Percentiles rank a stretch among this genome's conserved stretches.
Conservation (phyloP, 1,140 invertebrate species). For the Periplaneta americana region DNA sequence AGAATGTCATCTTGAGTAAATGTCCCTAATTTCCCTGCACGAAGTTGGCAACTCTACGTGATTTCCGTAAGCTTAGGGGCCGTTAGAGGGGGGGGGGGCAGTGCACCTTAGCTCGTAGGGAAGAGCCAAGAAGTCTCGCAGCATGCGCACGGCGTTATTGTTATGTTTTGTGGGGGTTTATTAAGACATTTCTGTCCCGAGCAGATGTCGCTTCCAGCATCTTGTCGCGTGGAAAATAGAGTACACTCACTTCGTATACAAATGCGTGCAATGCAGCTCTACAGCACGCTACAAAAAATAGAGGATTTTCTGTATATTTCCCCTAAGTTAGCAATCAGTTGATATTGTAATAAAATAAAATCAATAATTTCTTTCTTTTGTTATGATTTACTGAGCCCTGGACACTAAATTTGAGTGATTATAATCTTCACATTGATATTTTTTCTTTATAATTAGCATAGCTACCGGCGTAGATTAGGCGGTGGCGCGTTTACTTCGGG, state of each 20-base stretch:
- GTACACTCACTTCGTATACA: conserved; percentile 3
- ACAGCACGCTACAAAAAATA: no score
- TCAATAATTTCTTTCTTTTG: no score
- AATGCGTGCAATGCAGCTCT: not conserved
- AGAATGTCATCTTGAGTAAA: not conserved
- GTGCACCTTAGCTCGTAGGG: not conserved
- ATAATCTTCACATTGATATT: no score
- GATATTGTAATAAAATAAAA: no score
- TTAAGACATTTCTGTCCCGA: conserved; percentile 17
- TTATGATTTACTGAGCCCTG: no score
- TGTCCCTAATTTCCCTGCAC: not conserved
- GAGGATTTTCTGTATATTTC: no score
- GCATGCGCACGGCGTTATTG: not conserved
- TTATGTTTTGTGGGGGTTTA: conserved; percentile 12
- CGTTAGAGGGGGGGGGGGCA: not conserved
- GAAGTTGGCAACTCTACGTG: not conserved
- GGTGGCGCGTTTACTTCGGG: no score
- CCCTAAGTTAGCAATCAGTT: no score
- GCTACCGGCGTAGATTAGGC: no score
- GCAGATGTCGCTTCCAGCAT: conserved; percentile 13
- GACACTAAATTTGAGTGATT: no score
- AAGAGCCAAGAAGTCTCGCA: not conserved
- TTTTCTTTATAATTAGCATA: no score
- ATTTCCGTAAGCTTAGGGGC: not conserved
- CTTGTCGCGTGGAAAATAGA: conserved; percentile 14